These are phyloP conservation scores for Ooceraea biroi DNA, from an alignment of 1,140 invertebrate species.

Conservation along the genomic window DNA sequence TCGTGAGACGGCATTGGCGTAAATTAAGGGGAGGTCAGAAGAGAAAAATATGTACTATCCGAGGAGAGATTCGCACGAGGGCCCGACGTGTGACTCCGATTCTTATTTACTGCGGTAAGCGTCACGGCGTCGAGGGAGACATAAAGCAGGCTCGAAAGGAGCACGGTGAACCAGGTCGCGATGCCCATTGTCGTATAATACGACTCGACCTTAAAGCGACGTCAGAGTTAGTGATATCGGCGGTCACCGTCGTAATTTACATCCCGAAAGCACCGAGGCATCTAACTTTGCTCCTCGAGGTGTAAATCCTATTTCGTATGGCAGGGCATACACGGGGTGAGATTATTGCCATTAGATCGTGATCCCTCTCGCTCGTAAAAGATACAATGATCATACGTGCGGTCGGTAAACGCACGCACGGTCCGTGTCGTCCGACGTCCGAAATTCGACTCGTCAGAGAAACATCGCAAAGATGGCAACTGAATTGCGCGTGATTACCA, in stretches of 20 bases:
- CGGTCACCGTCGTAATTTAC: conserved; percentile 61
- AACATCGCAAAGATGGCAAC: background rate
- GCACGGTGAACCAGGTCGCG: conserved; percentile 61
- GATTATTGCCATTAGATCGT: conserved; percentile 58
- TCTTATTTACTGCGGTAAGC: conserved; percentile 78
- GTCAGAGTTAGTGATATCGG: conserved; percentile 59
- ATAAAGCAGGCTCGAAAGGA: conserved; percentile 80
- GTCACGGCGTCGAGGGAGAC: conserved; percentile 73
- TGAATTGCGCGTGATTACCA: too few relatives aligned
- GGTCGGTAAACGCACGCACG: too few relatives aligned
- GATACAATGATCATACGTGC: background rate
- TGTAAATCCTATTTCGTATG: conserved; percentile 47
- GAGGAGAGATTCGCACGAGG: conserved; percentile 49
- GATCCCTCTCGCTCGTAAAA: conserved; percentile 16
- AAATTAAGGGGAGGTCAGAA: conserved; percentile 40
- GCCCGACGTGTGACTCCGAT: conserved; percentile 54
- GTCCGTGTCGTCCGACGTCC: too few relatives aligned
- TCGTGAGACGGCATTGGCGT: background rate
- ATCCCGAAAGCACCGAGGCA: conserved; percentile 39
- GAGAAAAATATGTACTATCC: conserved; percentile 52
- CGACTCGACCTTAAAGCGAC: conserved; percentile 53
- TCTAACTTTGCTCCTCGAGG: conserved; percentile 23
- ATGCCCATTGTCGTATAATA: conserved; percentile 70
- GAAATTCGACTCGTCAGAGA: conserved; percentile 8
- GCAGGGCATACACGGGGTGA: background rate